Evolutionary conservation across 2,888 invertebrate species (phyloP), one percentile per base, ranked within the genome.

Genomic region (Atherix ibis): DNA sequence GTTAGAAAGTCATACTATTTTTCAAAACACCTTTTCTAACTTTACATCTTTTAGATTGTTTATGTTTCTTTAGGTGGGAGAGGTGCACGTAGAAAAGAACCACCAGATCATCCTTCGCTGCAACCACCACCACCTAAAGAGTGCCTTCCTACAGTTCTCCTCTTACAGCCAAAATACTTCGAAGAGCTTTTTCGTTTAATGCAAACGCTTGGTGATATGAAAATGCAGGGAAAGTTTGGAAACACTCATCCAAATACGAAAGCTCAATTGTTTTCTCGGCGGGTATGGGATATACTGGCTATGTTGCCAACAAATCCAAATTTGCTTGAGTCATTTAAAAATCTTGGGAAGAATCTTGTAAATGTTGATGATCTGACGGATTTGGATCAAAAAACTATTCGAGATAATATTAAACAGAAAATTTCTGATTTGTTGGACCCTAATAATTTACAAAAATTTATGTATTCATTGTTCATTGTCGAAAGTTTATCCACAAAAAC

Each of bases 201-300:
- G 83, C 82, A 89, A 53, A 85, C 83, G 2, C 64, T 94, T 14
- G 87, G 88, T 30, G 77, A 81, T 46, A 82, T 89, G 75, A 82
- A 80, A 53, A 78, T 82, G 12, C 70, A 74, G 2, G 71, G 76
- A 1, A 75, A 79, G 49, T 73, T 70, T 40, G 30, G 32, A 6
- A 56, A 56, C 42, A 43, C 58, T 16, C 58, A 79, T 70, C 76
- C 83, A 0, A 83, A 87, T 48, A 84, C 83, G 2, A 87, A 84
- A 63, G 88, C 89, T 0, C 87, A 89, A 54, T 72, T 88, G 0
- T 60, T 92, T 31, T 92, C 92, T 1, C 70, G 92, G 18, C 72
- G 89, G 27, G 91, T 94, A 0, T 94, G 92, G 94, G 92, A 92
- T 51, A 85, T 92, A 33, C 65, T 94, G 16, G 89, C 88, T 53